Conservation (phyloP, 2,113 vertebrate species). For the Myrmecobius fasciatus region DNA sequence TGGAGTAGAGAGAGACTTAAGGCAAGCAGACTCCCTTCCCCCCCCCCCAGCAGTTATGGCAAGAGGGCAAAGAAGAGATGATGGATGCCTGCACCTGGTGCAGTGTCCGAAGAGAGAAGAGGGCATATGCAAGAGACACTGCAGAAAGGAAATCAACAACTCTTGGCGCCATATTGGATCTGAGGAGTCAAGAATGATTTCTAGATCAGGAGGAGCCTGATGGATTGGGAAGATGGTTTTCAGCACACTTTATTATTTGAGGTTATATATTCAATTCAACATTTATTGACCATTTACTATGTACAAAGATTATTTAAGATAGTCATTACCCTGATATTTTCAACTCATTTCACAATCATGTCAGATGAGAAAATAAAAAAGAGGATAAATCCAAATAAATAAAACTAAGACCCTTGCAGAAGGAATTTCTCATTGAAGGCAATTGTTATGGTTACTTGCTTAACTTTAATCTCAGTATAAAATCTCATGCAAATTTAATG, state of each 20-base stretch:
- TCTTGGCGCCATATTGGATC: not conserved
- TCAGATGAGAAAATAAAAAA: not conserved
- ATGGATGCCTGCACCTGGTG: not conserved
- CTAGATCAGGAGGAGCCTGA: not conserved
- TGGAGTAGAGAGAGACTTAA: not conserved
- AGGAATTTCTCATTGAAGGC: constrained; percentile 3
- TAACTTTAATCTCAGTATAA: not conserved
- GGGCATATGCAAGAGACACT: not conserved
- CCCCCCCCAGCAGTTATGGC: not conserved
- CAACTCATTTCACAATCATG: not conserved
- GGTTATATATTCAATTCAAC: not conserved
- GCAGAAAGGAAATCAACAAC: not conserved
- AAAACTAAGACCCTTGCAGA: not conserved
- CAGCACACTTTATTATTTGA: not conserved
- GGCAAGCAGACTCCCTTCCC: not conserved
- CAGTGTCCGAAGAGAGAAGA: not conserved
- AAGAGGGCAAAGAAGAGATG: not conserved
- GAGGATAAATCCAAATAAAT: not conserved
- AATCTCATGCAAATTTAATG: constrained; percentile 1
- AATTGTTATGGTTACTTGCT: not conserved
- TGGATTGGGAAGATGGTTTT: not conserved
- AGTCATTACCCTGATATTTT: not conserved
- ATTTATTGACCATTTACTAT: not conserved
- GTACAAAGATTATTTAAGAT: not conserved
- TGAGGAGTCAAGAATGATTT: not conserved